Base-by-base conservation (phyloP, 2,797 vertebrate species). In the Scomberomorus guttatus region DNA sequence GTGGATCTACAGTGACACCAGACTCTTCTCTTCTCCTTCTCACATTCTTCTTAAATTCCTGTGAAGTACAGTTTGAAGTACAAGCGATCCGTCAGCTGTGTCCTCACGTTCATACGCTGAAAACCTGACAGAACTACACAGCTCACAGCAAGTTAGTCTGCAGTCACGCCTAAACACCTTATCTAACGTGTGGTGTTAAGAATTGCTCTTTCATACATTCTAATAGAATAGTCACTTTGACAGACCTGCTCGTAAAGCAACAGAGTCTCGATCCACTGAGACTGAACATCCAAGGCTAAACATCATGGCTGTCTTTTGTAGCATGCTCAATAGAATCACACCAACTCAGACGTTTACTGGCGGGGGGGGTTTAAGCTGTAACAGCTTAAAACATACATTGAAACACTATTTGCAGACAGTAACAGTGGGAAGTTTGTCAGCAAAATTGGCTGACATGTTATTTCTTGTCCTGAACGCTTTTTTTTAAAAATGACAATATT, bases 301-400 rank as follows among this genome's bases (percentile, higher is more conserved):
- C 89, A 87, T 89, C 80, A 81, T 25, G 57, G 75, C 56, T 71
- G 75, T 62, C 84, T 86, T 91, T 92, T 94, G 77, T 93, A 83
- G 76, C 25, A 11, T 52, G 76, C 77, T 91, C 81, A 92, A 89
- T 56, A 82, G 89, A 82, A 58, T 61, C 46, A n/a, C 58, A 51
- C 74, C 61, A 34, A 24, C n/a, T 64, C 6, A 37, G 60, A 71
- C 32, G 72, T 71, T 85, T 54, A 9, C 58, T 20, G 69, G 55
- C 39, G 51, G 25, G 27, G 48, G 62, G 75, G 51, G 56, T 62
- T 37, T 37, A 37, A n/a, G n/a, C 52, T 24, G 24, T 59, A 66
- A 80, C 11, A 15, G 27, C 57, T 77, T 22, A n/a, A 62, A 70
- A 54, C 17, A 55, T 34, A 65, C 20, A 15, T 13, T 70, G 59